These are phyloP conservation scores for Lophius americanus DNA, from an alignment of 2,797 vertebrate genomes.

Conservation along the genomic window DNA sequence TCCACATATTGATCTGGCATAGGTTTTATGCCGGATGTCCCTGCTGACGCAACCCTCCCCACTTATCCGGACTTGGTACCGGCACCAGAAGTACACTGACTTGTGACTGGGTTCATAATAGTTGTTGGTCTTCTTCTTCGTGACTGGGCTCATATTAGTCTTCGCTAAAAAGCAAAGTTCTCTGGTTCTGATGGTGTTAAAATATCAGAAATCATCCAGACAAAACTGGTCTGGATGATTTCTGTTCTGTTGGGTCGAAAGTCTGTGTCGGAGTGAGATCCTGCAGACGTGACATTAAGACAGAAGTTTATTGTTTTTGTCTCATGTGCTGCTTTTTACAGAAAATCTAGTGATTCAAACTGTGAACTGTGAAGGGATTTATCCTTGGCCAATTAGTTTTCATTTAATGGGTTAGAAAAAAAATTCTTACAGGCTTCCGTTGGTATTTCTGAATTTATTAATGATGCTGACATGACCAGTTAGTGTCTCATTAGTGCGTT, in stretches of 20 bases:
- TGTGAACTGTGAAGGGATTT: slow-evolving; percentile 3
- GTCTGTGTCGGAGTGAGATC: slow-evolving; percentile 4
- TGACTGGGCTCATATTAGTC: too few species aligned
- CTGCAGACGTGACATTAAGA: slow-evolving; percentile 9
- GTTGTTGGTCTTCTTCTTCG: neutral
- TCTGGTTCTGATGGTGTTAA: slow-evolving; percentile 3
- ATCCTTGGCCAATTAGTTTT: neutral
- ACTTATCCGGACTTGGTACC: too few species aligned
- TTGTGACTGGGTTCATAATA: neutral
- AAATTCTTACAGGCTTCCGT: slow-evolving; percentile 2
- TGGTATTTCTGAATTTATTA: slow-evolving; percentile 19
- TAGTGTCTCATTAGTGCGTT: slow-evolving; percentile 42
- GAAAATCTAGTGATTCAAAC: neutral
- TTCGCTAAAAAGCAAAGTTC: neutral
- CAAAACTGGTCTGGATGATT: slow-evolving; percentile 17
- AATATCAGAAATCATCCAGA: slow-evolving; percentile 17
- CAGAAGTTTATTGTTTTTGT: slow-evolving; percentile 17
- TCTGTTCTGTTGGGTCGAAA: slow-evolving; percentile 17
- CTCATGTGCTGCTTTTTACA: slow-evolving; percentile 4
- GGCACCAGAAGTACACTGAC: too few species aligned
- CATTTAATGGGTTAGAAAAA: neutral
- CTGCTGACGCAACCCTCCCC: too few species aligned
- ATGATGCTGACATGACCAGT: slow-evolving; percentile 24
- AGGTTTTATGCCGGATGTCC: too few species aligned
- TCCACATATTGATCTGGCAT: too few species aligned